phyloP scores from a whole-genome alignment of 1,140 invertebrate genomes.

The Drosophila auraria region DNA sequence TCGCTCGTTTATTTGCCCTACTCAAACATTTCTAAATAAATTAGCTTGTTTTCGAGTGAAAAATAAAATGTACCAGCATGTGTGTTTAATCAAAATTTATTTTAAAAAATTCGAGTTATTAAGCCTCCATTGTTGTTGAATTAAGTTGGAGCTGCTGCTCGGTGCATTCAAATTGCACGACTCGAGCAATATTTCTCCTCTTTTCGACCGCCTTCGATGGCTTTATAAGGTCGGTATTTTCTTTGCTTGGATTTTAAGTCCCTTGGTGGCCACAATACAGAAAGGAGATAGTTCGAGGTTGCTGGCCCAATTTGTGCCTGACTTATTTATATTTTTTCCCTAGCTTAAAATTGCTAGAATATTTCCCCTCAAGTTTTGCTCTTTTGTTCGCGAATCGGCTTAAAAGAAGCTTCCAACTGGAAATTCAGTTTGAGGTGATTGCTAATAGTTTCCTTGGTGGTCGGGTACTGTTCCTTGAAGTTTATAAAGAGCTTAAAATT shows the following conservation, averaged over 20 bases:
- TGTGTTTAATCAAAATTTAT: slow-evolving; percentile 32
- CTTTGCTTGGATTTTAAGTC: slow-evolving; percentile 20
- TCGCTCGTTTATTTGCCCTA: slow-evolving; percentile 37
- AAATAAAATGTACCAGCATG: neutral
- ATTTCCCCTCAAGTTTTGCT: slow-evolving; percentile 2
- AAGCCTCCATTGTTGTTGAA: slow-evolving; percentile 5
- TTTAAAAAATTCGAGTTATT: neutral
- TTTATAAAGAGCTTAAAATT: too few relatives aligned
- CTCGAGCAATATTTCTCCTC: slow-evolving; percentile 24
- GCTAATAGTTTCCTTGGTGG: neutral
- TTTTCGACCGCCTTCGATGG: slow-evolving; percentile 9
- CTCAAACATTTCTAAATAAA: slow-evolving; percentile 47
- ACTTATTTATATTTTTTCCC: slow-evolving; percentile 13
- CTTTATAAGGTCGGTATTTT: neutral
- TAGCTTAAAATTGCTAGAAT: slow-evolving; percentile 21
- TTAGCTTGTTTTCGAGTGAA: slow-evolving; percentile 8
- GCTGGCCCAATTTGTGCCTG: slow-evolving; percentile 4
- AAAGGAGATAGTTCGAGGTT: slow-evolving; percentile 4
- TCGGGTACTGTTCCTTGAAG: neutral
- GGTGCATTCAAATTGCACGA: slow-evolving; percentile 44
- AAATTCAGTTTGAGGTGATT: neutral
- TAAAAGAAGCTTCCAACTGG: slow-evolving; percentile 4
- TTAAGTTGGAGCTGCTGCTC: neutral
- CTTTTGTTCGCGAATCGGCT: slow-evolving; percentile 6
- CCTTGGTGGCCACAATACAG: slow-evolving; percentile 9